A percentile compares a stretch with the other conserved stretches of the same genome.
Conservation (phyloP, 2,113 vertebrate genomes). For the Benitochromis conjunctus region DNA sequence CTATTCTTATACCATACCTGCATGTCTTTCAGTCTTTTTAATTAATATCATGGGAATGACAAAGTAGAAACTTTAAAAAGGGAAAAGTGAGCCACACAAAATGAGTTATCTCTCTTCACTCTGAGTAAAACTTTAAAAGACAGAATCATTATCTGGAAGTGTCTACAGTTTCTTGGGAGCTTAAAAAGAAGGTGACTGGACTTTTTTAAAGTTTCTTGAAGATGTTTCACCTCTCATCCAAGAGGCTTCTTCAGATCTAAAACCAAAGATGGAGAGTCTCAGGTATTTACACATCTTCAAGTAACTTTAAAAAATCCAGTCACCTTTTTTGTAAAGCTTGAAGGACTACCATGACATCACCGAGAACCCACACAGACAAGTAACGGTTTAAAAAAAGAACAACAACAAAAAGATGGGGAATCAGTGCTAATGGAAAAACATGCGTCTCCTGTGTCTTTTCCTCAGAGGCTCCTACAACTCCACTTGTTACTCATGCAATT, state of each 20-base stretch:
- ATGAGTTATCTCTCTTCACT: not conserved
- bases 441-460: not conserved
- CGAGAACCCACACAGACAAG: not conserved
- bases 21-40: not conserved
- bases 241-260: not conserved
- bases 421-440: not conserved
- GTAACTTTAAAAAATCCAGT: not conserved
- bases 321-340: not conserved
- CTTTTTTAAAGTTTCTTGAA: not conserved
- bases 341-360: not conserved
- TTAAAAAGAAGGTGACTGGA: not conserved
- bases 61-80: not conserved
- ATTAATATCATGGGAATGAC: not conserved
- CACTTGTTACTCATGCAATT: conserved; percentile 33
- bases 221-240: not conserved
- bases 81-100: not conserved
- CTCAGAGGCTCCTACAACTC: conserved; percentile 35
- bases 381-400: not conserved
- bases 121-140: not conserved
- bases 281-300: not conserved
- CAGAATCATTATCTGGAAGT: not conserved
- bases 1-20: not conserved
- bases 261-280: not conserved
- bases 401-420: not conserved
- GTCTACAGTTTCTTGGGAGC: not conserved